Evolutionary conservation across 2,797 vertebrate genomes (phyloP), one percentile per base, ranked within the genome.

Genomic region (Rhinogobio ventralis): DNA sequence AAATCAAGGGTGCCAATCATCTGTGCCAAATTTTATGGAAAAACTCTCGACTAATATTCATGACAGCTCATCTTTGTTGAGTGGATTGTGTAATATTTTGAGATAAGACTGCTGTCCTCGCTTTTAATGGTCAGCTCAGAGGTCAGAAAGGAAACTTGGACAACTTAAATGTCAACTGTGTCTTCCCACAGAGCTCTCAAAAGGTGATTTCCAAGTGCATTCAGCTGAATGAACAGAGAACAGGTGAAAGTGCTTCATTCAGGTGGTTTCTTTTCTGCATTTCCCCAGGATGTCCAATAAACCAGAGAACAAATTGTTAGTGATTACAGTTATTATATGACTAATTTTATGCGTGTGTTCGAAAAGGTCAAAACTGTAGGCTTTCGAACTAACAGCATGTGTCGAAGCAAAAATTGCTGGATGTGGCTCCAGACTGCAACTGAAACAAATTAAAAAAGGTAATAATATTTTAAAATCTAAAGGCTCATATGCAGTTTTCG

Each of bases 111-210:
- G 60, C 46, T 28, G 25, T 67, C 53, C 39, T 84, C 60, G 23
- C 25, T 75, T 62, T 30, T 74, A 82, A 83, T 77, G 85, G 83
- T 76, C 71, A 45, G 64, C 20, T 84, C 76, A n/a, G 72, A 17
- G 69, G 72, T 86, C 81, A 84, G 73, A 86, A 86, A 72, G 73
- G 78, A 84, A 83, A 81, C 72, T 83, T 46, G 64, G 64, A 83
- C 46, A 86, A 76, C 68, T 86, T 86, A 88, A 68, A 83, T 88
- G 85, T 84, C 87, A 88, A 75, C 28, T 84, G 67, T 5, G 67
- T 84, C 25, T 55, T 84, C 85, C 82, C 60, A 67, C 39, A n/a
- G 75, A 62, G 57, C 64, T 57, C 83, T 81, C 72, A 20, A 39
- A 13, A 64, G 77, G 62, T 62, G n/a, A 39, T 46, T 77, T 77